phyloP scores from a whole-genome alignment of 2,113 vertebrate species.

The Origma solitaria region DNA sequence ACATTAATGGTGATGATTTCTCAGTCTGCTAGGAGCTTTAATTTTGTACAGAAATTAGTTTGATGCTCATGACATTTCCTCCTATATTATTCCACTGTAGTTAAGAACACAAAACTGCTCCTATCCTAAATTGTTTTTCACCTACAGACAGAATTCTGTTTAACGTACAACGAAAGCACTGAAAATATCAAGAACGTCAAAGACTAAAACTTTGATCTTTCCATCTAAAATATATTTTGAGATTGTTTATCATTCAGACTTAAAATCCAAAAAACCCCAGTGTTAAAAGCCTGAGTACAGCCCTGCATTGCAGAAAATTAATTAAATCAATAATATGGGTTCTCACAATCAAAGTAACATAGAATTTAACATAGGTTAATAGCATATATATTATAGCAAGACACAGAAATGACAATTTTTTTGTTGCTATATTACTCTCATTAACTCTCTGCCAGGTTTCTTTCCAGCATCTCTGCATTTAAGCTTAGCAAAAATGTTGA shows the following conservation, averaged over 20 bases:
- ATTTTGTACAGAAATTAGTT: slow-evolving; percentile 19
- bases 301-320: not conserved
- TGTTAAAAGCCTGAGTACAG: not conserved
- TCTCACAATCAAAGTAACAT: not conserved
- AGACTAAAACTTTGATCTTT: not conserved
- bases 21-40: slow-evolving; percentile 23
- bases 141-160: not conserved
- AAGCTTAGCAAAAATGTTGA: not conserved
- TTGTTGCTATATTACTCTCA: not conserved
- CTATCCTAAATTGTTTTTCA: not conserved
- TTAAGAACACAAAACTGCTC: not conserved
- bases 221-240: not conserved
- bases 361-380: not conserved
- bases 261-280: accelerated
- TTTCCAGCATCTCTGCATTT: not conserved
- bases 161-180: not conserved
- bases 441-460: not conserved
- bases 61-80: not conserved
- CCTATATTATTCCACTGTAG: not conserved
- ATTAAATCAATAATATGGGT: not conserved
- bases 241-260: not conserved
- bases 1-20: not conserved
- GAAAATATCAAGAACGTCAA: not conserved
- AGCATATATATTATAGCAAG: not conserved
- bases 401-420: not conserved